These are phyloP conservation scores for Ginglymostoma cirratum DNA, from an alignment of 2,113 vertebrate genomes.

Conservation along the genomic window DNA sequence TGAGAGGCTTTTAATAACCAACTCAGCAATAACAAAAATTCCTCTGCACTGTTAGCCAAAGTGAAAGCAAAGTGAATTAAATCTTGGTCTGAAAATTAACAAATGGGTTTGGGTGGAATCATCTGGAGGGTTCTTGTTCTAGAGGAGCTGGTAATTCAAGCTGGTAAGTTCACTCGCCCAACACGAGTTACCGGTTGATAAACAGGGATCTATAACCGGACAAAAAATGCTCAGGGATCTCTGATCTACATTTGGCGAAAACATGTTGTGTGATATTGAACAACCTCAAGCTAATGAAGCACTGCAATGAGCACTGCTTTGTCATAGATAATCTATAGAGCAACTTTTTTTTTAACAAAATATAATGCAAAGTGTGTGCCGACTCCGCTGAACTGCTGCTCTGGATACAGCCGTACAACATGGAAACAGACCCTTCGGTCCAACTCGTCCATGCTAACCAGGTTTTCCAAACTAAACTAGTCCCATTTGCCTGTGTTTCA, in stretches of 20 bases:
- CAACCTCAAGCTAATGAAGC: too few species aligned
- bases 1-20: background rate
- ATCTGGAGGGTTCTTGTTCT: background rate
- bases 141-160: background rate
- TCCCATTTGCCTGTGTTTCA: too few species aligned
- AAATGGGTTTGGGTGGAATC: too few species aligned
- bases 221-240: background rate
- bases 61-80: background rate
- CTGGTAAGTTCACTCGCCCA: background rate
- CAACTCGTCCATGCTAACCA: too few species aligned
- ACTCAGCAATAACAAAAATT: conserved; percentile 16
- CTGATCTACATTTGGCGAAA: background rate
- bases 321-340: background rate
- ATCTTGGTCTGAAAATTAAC: background rate
- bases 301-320: too few species aligned
- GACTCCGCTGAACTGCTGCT: background rate
- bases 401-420: too few species aligned
- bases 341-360: background rate
- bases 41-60: background rate
- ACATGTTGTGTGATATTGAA: background rate
- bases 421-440: too few species aligned
- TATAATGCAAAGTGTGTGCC: background rate
- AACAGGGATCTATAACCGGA: background rate
- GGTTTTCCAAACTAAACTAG: too few species aligned
- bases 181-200: background rate